phyloP scores from a whole-genome alignment of 2,113 vertebrate species.

The Oxygymnocypris stewartii region DNA sequence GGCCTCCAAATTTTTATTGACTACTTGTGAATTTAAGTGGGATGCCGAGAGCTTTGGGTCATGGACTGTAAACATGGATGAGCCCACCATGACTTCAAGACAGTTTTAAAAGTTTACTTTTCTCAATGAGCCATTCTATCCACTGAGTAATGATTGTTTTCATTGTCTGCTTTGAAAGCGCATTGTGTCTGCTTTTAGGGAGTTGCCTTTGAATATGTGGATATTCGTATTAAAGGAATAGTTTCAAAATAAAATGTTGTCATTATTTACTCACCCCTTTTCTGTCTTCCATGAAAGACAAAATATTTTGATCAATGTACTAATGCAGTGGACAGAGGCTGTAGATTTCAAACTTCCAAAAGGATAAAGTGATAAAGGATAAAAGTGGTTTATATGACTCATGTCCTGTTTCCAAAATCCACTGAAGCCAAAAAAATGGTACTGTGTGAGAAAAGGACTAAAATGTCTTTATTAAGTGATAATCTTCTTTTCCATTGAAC shows the following conservation, averaged over 20 bases:
- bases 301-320: not conserved
- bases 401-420: not conserved
- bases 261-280: not conserved
- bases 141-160: conserved; percentile 24
- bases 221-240: not conserved
- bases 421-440: not conserved
- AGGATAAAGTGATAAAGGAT: not conserved
- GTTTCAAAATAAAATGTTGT: not conserved
- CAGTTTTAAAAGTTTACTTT: conserved; percentile 39
- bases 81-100: conserved; percentile 39
- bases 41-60: conserved; percentile 40
- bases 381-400: conserved; percentile 16
- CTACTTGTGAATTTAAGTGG: conserved; percentile 29
- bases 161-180: not conserved
- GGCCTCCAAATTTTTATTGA: conserved; percentile 25
- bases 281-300: not conserved
- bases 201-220: not conserved
- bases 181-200: conserved; percentile 24
- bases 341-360: conserved; percentile 1
- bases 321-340: not conserved
- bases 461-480: not conserved
- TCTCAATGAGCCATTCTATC: conserved; percentile 18
- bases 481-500: not conserved
- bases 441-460: not conserved
- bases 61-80: conserved; percentile 39